Evolutionary conservation across 2,113 vertebrate genomes (phyloP).

Genomic region (Scophthalmus maximus): DNA sequence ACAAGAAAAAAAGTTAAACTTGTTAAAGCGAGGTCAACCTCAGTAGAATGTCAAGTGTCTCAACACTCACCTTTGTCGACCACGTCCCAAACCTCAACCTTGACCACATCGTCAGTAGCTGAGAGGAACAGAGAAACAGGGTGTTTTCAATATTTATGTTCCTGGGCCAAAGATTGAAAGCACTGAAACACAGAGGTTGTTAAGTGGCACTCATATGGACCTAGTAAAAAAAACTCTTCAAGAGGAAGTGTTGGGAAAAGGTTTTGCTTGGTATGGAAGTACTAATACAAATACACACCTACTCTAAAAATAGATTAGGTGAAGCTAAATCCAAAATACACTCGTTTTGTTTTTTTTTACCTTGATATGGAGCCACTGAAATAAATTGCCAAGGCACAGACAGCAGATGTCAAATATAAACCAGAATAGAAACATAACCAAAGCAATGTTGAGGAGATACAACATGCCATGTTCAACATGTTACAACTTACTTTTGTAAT

Average conservation of each 20-base stretch:
- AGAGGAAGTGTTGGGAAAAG: neutral
- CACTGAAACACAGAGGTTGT: neutral
- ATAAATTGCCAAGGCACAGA: conserved; percentile 60
- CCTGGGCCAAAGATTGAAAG: neutral
- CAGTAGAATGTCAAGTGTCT: neutral
- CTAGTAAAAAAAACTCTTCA: conserved; percentile 13
- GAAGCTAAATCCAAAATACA: conserved; percentile 30
- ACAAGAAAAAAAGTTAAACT: conserved; percentile 2
- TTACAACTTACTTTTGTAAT: conserved; percentile 93
- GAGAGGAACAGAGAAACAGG: conserved; percentile 26
- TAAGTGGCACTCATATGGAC: neutral
- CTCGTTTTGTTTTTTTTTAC: conserved; percentile 58
- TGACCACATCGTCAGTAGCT: conserved; percentile 98
- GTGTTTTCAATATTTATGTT: conserved; percentile 4
- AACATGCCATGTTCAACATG: neutral
- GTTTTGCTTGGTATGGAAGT: neutral
- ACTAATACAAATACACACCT: conserved; percentile 31
- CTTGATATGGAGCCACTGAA: conserved; percentile 81
- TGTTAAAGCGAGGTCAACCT: conserved; percentile 7
- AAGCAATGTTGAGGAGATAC: neutral
- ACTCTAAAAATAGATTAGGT: conserved; percentile 31
- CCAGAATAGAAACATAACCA: conserved; percentile 5
- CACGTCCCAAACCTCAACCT: conserved; percentile 99
- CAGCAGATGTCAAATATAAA: conserved; percentile 54
- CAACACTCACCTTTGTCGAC: conserved; percentile 96